Evolutionary conservation across 2,888 invertebrate genomes (phyloP).

Genomic region (Dioctria rufipes): DNA sequence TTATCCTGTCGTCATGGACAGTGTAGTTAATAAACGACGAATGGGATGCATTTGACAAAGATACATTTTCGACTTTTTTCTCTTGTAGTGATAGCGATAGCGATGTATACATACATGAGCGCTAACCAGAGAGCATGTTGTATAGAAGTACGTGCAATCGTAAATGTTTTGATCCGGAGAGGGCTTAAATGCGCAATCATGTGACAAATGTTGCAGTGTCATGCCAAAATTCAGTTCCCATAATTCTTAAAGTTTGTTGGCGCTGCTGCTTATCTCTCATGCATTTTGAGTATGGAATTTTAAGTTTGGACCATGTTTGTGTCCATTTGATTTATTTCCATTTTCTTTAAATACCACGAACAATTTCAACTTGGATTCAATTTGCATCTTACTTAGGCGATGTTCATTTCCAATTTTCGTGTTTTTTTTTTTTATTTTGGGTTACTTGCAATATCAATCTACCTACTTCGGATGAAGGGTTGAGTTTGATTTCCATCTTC

Average conservation of each 20-base stretch:
- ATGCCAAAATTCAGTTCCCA: not conserved
- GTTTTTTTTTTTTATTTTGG: no score
- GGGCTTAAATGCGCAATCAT: not conserved
- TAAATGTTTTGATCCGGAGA: not conserved
- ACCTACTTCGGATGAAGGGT: no score
- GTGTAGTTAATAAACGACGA: not conserved
- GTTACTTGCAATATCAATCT: no score
- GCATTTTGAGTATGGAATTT: not conserved
- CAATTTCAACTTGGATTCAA: not conserved
- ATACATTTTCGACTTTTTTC: not conserved
- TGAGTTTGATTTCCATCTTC: no score
- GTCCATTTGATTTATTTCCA: not conserved
- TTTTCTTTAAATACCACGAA: not conserved
- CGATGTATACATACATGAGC: not conserved
- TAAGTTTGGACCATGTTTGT: not conserved
- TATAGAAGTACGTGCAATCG: not conserved
- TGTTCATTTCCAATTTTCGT: not conserved
- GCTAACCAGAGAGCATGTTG: no score
- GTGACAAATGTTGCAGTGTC: slow-evolving; percentile 3
- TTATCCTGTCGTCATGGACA: not conserved
- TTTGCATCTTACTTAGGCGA: not conserved
- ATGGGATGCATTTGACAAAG: slow-evolving; percentile 6
- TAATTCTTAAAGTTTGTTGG: not conserved
- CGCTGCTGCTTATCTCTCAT: not conserved
- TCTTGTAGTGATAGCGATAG: not conserved